Evolutionary conservation across 2,888 invertebrate species (phyloP), one percentile per base, ranked within the genome.

Genomic region (Trichacis sp.): DNA sequence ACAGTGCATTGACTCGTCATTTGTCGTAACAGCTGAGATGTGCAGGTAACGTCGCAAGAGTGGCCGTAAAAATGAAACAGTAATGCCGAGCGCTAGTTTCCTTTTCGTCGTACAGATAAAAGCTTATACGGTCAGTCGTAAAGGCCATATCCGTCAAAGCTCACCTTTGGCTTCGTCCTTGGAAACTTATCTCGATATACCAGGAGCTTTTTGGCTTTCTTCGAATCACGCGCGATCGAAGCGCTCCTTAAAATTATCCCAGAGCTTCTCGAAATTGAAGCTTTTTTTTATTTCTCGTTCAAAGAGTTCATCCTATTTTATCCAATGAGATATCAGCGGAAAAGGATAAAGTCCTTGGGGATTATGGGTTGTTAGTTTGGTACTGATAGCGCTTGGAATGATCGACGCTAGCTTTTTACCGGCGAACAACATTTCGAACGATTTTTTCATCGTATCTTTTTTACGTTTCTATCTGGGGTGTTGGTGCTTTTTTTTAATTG

Each of bases 61-160:
- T 50, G 20, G 38, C 19, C 38, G 38, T 50, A 50, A 50, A 45
- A 30, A 45, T 29, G 53, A 48, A 46, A 48, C 20, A 40, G 57
- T 36, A 43, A 24, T n/a, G n/a, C n/a, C n/a, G n/a, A 15, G 33
- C 56, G 58, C 47, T 36, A n/a, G 53, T 52, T 54, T 17, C 20
- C 58, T 38, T 19, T n/a, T 45, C 53, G 24, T 54, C 46, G 61
- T 24, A 20, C 48, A 53, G 57, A 67, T 68, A 70, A 62, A 68
- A 57, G 61, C 58, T 69, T 52, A 65, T 64, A 72, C 55, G 60
- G 66, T 71, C 71, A 70, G 71, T 68, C 74, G 64, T 72, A 74
- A 74, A 74, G 67, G 63, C 64, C 46, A 53, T 53, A 52, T 43
- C 43, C 33, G 33, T 33, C 33, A 33, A 6, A 33, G 33, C 33